Conservation (phyloP, 1,140 invertebrate species). For the Papilio helenus region DNA sequence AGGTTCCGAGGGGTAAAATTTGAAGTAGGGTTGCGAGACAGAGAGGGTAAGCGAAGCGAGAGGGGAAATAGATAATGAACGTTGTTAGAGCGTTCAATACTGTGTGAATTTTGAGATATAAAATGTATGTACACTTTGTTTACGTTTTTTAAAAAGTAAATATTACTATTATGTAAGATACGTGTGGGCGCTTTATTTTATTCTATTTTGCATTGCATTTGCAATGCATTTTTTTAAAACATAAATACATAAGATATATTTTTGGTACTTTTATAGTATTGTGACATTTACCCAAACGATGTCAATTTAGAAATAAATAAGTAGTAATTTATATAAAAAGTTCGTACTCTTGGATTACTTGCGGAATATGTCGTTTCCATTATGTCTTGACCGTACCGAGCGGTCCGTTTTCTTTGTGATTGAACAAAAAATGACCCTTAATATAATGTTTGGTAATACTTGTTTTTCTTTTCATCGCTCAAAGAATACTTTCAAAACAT, state of each 20-base stretch:
- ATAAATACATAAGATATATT: too few relatives aligned
- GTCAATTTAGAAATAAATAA: not conserved
- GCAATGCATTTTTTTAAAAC: too few relatives aligned
- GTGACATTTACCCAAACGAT: not conserved
- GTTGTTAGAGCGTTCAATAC: not conserved
- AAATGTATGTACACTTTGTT: not conserved
- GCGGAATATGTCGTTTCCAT: not conserved
- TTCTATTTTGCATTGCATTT: too few relatives aligned
- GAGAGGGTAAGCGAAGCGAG: not conserved
- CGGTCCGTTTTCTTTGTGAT: slow-evolving; percentile 12
- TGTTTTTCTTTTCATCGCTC: slow-evolving; percentile 13
- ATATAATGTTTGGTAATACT: slow-evolving; percentile 8
- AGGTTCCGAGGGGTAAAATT: not conserved
- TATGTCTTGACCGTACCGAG: not conserved
- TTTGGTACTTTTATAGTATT: too few relatives aligned
- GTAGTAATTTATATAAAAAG: not conserved
- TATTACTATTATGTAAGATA: too few relatives aligned
- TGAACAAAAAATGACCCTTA: slow-evolving; percentile 21
- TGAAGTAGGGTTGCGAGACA: not conserved
- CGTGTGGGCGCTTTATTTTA: too few relatives aligned
- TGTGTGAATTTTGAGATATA: not conserved
- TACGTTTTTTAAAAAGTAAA: too few relatives aligned
- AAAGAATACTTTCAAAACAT: not conserved
- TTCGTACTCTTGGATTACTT: not conserved
- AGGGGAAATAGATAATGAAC: not conserved